phyloP scores from a whole-genome alignment of 1,140 invertebrate species.

The Leptestheria dahalacensis region DNA sequence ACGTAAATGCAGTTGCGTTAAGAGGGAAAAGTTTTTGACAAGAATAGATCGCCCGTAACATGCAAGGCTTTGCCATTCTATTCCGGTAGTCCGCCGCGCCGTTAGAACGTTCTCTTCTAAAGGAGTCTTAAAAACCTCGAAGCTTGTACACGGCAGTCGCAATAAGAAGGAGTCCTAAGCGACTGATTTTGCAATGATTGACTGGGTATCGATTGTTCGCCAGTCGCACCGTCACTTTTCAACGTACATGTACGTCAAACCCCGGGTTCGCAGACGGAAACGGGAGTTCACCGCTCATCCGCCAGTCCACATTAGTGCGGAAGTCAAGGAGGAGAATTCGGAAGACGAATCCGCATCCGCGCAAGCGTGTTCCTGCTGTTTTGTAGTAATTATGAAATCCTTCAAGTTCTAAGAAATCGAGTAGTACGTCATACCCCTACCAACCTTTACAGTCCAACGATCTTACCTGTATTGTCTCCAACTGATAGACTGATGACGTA shows the following conservation, averaged over 20 bases:
- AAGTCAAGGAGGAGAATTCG: slow-evolving; percentile 8
- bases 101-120: too few relatives aligned
- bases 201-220: slow-evolving; percentile 60
- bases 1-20: too few relatives aligned
- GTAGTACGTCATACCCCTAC: too few relatives aligned
- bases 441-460: too few relatives aligned
- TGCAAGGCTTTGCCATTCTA: background rate
- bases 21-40: background rate
- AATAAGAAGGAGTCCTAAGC: too few relatives aligned
- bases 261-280: slow-evolving; percentile 34
- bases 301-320: background rate
- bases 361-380: background rate
- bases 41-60: background rate
- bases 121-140: too few relatives aligned
- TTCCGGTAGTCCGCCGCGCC: background rate
- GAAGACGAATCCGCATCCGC: slow-evolving; percentile 10
- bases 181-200: slow-evolving; percentile 60
- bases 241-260: slow-evolving; percentile 49
- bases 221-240: slow-evolving; percentile 53
- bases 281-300: background rate
- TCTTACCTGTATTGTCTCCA: too few relatives aligned
- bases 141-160: too few relatives aligned
- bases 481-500: too few relatives aligned
- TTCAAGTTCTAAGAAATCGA: too few relatives aligned
- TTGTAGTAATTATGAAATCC: background rate